phyloP scores from a whole-genome alignment of 2,113 vertebrate genomes.

The Pagrus major region DNA sequence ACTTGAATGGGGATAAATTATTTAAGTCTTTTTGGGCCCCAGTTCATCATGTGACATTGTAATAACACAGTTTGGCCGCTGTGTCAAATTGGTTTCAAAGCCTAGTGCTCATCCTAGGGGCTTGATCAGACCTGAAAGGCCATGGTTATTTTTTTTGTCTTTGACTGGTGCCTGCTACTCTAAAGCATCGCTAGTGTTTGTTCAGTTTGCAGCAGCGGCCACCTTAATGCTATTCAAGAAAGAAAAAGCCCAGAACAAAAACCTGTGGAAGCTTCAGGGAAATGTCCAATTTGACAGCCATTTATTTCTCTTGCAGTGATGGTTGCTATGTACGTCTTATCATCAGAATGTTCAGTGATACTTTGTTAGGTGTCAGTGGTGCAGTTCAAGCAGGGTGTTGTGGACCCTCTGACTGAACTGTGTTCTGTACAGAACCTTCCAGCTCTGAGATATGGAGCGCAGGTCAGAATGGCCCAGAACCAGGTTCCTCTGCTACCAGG shows the following conservation, averaged over 20 bases:
- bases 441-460: slow-evolving; percentile 88
- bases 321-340: neutral
- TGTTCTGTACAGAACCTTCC: slow-evolving; percentile 76
- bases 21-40: no score
- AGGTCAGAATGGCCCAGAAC: slow-evolving; percentile 86
- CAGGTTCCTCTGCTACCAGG: slow-evolving; percentile 94
- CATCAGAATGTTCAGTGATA: neutral
- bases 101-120: no score
- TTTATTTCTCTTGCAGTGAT: neutral
- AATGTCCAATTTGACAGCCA: neutral
- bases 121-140: neutral
- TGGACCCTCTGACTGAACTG: slow-evolving; percentile 4
- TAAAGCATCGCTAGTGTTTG: neutral
- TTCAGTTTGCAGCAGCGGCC: no score
- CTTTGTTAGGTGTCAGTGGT: neutral
- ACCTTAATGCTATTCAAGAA: no score
- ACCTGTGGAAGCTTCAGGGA: neutral
- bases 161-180: neutral
- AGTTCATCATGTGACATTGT: no score
- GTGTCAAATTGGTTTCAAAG: no score
- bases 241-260: neutral
- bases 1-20: no score
- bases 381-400: neutral
- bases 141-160: neutral
- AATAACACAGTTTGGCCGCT: no score